Evolutionary conservation across 2,113 vertebrate genomes (phyloP), one percentile per base, ranked within the genome.

Genomic region (Thermophis baileyi): DNA sequence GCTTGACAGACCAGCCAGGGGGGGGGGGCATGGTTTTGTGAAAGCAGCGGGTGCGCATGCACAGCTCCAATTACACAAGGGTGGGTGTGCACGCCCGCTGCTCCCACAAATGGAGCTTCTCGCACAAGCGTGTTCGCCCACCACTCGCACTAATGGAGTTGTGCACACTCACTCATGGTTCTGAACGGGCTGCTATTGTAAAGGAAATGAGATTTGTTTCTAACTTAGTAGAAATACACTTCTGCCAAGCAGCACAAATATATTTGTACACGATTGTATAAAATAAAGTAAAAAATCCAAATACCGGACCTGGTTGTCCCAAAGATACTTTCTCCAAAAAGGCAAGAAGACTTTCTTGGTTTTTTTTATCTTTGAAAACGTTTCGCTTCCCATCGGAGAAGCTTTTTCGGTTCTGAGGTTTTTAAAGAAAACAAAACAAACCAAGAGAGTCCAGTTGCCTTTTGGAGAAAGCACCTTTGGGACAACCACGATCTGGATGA

Each of bases 281-380:
- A 27, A 14, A 27, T 49, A 49, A 88, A 30, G 16, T 7, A 20
- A 20, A 44, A 47, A 55, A 57, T 88, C 95, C 47, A 7, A 49
- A 0, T 30, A 85, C 96, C 98, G 97, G 96, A 99, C 99, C 99
- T 87, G 99, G 98, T 93, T 99, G 99, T 95, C 99, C 99, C 99
- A 99, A 63, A 63, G 11, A 63, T 14, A 63, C 10, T 57, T 57
- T 57, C 54, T 57, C 22, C 22, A 8, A 25, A 25, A 57, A 57
- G 24, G 60, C 60, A 63, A n/a, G 0, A 14, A 14, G 60, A 63
- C 27, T 30, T n/a, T 5, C 4, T 14, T 63, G 27, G 27, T 5
- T 63, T 63, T 60, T 63, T 57, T 57, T 0, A 1, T 25, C 11
- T 63, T 63, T n/a, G 60, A 30, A 63, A 63, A 63, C 8, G 0